A percentile compares a stretch with the other conserved stretches of the same genome.
Conservation (phyloP, 92 coral and sea anemone genomes). For the Porites lobata region DNA sequence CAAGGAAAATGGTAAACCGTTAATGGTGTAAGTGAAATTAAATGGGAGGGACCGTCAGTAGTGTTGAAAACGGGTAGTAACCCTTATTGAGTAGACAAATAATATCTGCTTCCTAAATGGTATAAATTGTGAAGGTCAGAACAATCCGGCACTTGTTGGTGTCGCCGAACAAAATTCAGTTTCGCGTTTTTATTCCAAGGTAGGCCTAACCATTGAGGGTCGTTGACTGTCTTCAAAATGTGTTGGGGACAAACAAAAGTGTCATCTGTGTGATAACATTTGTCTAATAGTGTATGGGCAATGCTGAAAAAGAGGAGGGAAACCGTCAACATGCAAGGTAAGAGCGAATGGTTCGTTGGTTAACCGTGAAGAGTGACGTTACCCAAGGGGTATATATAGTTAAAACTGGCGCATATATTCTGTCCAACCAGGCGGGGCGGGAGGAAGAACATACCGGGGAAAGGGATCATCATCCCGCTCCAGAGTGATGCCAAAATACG, state of each 20-base stretch:
- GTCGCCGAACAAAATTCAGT: conserved; percentile 40
- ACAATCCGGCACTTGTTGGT: conserved; percentile 33
- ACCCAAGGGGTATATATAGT: not conserved
- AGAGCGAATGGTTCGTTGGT: too few species aligned
- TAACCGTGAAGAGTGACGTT: not conserved
- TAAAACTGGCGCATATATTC: not conserved
- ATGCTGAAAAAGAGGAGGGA: too few species aligned
- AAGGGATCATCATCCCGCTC: not conserved
- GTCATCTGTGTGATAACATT: conserved; percentile 34
- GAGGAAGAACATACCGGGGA: not conserved
- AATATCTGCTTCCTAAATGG: conserved; percentile 59
- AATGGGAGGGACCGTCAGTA: not conserved
- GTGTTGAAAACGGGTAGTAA: not conserved
- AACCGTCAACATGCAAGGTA: not conserved
- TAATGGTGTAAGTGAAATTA: conserved; percentile 32
- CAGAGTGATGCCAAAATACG: not conserved
- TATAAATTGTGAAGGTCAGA: conserved; percentile 30
- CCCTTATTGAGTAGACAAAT: conserved; percentile 42
- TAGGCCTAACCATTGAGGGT: conserved; percentile 58
- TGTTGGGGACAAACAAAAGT: conserved; percentile 41
- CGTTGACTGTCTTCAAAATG: conserved; percentile 28
- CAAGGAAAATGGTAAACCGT: conserved; percentile 57
- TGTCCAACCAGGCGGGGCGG: not conserved
- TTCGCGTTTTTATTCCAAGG: conserved; percentile 50
- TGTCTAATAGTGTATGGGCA: not conserved